phyloP scores from a whole-genome alignment of 2,797 vertebrate genomes.

The Bradypodion ventrale region DNA sequence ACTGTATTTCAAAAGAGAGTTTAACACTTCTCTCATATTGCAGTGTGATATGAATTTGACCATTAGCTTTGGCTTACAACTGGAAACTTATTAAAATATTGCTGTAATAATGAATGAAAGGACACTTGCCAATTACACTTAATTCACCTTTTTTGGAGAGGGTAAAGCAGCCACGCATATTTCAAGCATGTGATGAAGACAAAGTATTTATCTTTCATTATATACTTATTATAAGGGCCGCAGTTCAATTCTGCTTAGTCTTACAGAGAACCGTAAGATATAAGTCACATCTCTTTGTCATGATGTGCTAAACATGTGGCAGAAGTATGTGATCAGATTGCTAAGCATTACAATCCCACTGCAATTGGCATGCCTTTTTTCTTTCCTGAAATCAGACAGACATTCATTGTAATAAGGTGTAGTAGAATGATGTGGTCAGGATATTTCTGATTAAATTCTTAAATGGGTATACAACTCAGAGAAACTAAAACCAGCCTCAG shows the following conservation, averaged over 20 bases:
- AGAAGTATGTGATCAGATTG: not conserved
- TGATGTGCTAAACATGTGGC: not conserved
- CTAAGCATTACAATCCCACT: not conserved
- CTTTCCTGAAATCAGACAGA: not conserved
- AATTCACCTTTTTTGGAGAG: conserved; percentile 24
- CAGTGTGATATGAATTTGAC: conserved; percentile 43
- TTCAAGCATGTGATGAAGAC: not conserved
- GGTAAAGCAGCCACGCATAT: not conserved
- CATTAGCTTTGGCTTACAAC: conserved; percentile 13
- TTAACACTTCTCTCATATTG: conserved; percentile 56
- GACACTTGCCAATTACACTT: conserved; percentile 19
- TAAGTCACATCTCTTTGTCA: not conserved
- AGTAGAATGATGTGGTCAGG: not conserved
- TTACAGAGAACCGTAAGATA: not conserved
- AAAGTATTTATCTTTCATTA: not conserved
- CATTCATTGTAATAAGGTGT: not conserved
- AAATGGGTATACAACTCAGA: not conserved
- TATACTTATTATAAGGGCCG: not conserved
- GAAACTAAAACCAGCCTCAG: not conserved
- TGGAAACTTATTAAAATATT: conserved; percentile 30
- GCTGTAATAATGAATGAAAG: conserved; percentile 36
- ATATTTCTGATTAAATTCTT: not conserved
- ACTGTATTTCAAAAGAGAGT: conserved; percentile 35
- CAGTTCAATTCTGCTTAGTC: not conserved
- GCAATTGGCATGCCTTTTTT: not conserved